phyloP scores from a whole-genome alignment of 2,888 invertebrate species.

The Cephus pygmeus region DNA sequence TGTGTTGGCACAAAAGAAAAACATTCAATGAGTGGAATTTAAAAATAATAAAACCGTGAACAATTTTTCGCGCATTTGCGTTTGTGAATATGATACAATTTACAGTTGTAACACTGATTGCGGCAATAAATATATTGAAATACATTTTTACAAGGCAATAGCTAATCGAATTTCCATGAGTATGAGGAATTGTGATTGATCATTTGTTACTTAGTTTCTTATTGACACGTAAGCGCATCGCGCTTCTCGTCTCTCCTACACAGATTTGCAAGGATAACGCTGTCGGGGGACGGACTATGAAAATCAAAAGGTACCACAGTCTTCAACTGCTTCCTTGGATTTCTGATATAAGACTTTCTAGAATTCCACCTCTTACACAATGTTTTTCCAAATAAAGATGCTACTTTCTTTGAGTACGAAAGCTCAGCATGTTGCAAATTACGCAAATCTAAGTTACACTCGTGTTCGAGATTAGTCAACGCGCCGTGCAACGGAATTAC shows the following conservation, averaged over 20 bases:
- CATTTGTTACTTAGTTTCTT: constrained; percentile 23
- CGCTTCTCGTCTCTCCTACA: constrained; percentile 27
- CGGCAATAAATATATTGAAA: too few relatives aligned
- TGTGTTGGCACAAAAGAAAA: neutral
- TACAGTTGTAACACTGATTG: too few relatives aligned
- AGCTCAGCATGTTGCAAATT: constrained; percentile 29
- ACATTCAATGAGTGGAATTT: too few relatives aligned
- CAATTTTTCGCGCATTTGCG: too few relatives aligned
- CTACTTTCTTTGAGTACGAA: constrained; percentile 43
- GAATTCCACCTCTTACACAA: constrained; percentile 62
- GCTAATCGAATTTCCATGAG: too few relatives aligned
- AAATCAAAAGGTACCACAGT: constrained; percentile 69
- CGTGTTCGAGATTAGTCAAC: constrained; percentile 29
- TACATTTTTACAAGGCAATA: too few relatives aligned
- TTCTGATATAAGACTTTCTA: constrained; percentile 36
- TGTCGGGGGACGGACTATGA: constrained; percentile 73
- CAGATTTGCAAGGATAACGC: constrained; percentile 65
- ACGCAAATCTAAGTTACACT: constrained; percentile 34
- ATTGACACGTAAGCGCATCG: constrained; percentile 8
- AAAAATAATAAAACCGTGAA: too few relatives aligned
- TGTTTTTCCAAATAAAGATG: constrained; percentile 69
- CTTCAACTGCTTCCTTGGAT: constrained; percentile 27
- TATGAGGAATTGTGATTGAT: neutral
- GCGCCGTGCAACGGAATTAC: neutral
- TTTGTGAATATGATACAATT: too few relatives aligned